Base-by-base conservation (phyloP, 2,113 vertebrate genomes). In the Chlorocebus sabaeus region DNA sequence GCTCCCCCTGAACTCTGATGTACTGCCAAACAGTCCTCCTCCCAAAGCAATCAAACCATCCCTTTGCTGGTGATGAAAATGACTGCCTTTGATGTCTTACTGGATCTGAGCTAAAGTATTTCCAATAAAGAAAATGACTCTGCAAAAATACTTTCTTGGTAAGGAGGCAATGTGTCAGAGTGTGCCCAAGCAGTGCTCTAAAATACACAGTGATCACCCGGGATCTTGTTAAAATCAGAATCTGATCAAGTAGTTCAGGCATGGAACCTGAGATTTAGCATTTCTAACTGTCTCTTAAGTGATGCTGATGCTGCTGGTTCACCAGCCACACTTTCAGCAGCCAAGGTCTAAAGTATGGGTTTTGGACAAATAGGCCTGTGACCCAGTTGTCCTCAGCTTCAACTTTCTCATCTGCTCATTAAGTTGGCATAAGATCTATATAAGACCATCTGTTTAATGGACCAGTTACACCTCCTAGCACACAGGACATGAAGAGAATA, bases 91-190 rank as follows among this genome's bases (percentile, higher is more conserved):
- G 97, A 97, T 98, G 97, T 98, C 92, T 97, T 64, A 89, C 93
- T 7, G 0, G 94, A 82, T 96, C 87, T 88, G 50, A 93, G 87
- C 92, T 95, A 80, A 84, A 98, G 80, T 72, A 88, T 97, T 98
- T 97, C 87, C 97, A 98, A 96, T 96, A 92, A 98, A 97, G 95
- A 96, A 95, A 95, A 97, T 98, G 97, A 98, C 90, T 98, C 61
- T 92, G 94, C 94, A 98, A 85, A 96, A 95, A 83, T 55, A 40
- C 40, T 95, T 91, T 84, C 70, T 96, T 90, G 43, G 76, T 87
- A 55, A 86, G 88, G 67, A 94, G 73, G 61, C 20, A 55, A 13
- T 38, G 40, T 80, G 72, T 90, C 85, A 75, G 40, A 83, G 18
- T 79, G 68, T 38, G n/a, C 22, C 45, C 4, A 61, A 87, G 22